Conservation (phyloP, 2,888 invertebrate genomes). For the Platynereis dumerilii region DNA sequence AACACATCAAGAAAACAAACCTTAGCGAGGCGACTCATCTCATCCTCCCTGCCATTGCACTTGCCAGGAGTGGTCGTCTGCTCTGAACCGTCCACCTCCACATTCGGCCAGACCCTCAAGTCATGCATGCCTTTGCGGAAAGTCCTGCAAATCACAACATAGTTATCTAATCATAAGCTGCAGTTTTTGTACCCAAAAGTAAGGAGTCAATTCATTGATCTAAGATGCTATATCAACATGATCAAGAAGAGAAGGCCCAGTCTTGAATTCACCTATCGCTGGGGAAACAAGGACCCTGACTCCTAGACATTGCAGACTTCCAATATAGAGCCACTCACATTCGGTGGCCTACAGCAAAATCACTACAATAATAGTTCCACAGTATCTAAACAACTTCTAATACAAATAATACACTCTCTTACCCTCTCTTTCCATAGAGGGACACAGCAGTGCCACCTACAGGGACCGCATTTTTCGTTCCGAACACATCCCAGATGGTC, state of each 20-base stretch:
- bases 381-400: too few species aligned
- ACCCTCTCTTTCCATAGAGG: constrained; percentile 92
- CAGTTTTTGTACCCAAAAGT: too few species aligned
- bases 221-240: too few species aligned
- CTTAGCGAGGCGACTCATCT: constrained; percentile 79
- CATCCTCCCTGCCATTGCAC: constrained; percentile 51
- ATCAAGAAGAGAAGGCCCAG: too few species aligned
- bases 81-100: constrained; percentile 79
- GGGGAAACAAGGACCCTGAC: too few species aligned
- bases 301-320: too few species aligned
- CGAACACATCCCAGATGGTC: constrained; percentile 90
- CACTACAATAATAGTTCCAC: too few species aligned
- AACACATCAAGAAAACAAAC: constrained; percentile 48
- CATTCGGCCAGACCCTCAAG: constrained; percentile 85
- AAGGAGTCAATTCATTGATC: too few species aligned
- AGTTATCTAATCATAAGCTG: not conserved
- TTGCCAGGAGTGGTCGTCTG: constrained; percentile 74
- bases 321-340: too few species aligned
- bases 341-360: too few species aligned
- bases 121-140: constrained; percentile 78
- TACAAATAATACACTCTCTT: too few species aligned
- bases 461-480: constrained; percentile 81
- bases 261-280: too few species aligned
- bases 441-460: constrained; percentile 89
- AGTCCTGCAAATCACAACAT: constrained; percentile 51